A percentile compares a stretch with the other conserved stretches of the same genome.
These are phyloP conservation scores for Caenorhabditis tropicalis DNA, from an alignment of 1,140 invertebrate genomes.

Conservation along the genomic window DNA sequence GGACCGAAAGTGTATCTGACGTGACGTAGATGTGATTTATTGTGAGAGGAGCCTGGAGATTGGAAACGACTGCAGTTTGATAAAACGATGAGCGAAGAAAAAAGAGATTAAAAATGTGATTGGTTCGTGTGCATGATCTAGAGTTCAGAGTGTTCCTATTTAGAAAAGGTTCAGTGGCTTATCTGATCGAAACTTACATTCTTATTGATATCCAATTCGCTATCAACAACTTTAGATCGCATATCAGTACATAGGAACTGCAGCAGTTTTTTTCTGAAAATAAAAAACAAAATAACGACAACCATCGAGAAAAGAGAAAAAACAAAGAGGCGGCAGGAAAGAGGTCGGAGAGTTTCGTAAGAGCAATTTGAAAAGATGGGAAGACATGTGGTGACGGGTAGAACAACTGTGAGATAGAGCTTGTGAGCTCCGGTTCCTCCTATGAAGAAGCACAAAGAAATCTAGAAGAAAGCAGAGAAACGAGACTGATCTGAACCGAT, in stretches of 20 bases:
- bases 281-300: not conserved
- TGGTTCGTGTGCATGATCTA: too few species aligned
- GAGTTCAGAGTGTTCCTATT: too few species aligned
- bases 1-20: not conserved
- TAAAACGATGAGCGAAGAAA: too few species aligned
- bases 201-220: not conserved
- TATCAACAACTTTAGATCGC: conserved; percentile 11
- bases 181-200: not conserved
- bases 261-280: not conserved
- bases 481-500: not conserved
- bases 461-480: not conserved
- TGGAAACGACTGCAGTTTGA: not conserved
- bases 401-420: not conserved
- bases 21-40: not conserved
- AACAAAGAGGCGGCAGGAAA: not conserved
- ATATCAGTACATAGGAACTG: not conserved
- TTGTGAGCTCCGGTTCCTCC: not conserved
- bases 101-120: too few species aligned
- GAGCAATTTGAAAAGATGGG: not conserved
- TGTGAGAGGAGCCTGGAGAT: not conserved
- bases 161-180: too few species aligned
- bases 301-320: not conserved
- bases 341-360: not conserved
- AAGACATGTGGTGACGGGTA: conserved; percentile 7
- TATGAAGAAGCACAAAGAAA: not conserved